Percentiles rank a stretch among this genome's conserved stretches.
These are phyloP conservation scores for Oryzias woworae DNA, from an alignment of 2,113 vertebrate species.

Conservation along the genomic window DNA sequence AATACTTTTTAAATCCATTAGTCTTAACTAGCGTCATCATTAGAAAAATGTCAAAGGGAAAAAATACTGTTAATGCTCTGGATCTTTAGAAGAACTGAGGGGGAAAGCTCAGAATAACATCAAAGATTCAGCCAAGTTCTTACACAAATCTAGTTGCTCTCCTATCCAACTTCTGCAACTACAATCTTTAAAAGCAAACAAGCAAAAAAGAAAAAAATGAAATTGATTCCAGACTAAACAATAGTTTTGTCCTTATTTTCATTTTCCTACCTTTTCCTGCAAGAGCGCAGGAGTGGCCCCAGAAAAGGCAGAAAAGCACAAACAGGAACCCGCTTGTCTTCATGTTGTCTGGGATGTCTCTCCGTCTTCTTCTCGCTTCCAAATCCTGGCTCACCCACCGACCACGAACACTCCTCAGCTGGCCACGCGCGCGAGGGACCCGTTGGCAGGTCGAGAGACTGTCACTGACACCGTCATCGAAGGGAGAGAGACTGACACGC, in stretches of 20 bases:
- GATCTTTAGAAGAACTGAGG: constrained; percentile 4
- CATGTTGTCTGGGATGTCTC: constrained; percentile 52
- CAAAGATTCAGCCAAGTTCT: constrained; percentile 19
- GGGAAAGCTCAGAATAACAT: background rate
- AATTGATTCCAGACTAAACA: background rate
- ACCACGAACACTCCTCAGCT: constrained; percentile 24
- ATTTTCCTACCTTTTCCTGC: constrained; percentile 73
- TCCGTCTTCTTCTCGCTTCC: constrained; percentile 45
- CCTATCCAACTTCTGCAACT: constrained; percentile 37
- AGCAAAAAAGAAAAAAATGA: background rate
- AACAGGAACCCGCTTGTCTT: constrained; percentile 48
- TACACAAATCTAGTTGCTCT: background rate
- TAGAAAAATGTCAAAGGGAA: background rate
- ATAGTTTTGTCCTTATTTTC: background rate
- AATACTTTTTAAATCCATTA: no score
- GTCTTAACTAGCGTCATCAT: no score
- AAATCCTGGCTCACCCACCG: constrained; percentile 39
- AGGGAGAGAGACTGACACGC: constrained; percentile 15
- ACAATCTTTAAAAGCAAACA: constrained; percentile 7
- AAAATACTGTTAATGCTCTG: background rate
- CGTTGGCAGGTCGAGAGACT: constrained; percentile 35
- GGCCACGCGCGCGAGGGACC: constrained; percentile 3
- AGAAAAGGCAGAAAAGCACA: constrained; percentile 59
- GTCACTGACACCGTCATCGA: background rate
- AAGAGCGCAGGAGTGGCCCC: constrained; percentile 53